Evolutionary conservation across 2,888 invertebrate species (phyloP), one percentile per base, ranked within the genome.

Genomic region (Halictus quadricinctus): DNA sequence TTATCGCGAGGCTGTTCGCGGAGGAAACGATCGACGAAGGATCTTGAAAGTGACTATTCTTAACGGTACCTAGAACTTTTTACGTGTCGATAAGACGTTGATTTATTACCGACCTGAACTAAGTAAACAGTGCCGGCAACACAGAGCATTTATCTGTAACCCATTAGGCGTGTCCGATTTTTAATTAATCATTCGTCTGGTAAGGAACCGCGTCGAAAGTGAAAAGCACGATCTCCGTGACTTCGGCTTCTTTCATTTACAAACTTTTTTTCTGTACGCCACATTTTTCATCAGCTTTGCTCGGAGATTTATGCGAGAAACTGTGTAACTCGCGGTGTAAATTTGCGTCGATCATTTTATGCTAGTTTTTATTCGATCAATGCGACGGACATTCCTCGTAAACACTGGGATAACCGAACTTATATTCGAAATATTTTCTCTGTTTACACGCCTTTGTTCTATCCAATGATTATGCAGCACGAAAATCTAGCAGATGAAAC

Each of bases 121-220:
- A 84, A 85, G 90, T 91, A 93, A 92, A 92, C 91, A 91, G 83
- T 77, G 84, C 82, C 82, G 84, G 89, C 87, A 89, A 92, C 90
- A 88, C 73, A 81, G 87, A 88, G 88, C 91, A 91, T 93, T 92
- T 92, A 92, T 93, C 92, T 87, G 89, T 87, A 89, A 88, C 91
- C 91, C 91, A 92, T 93, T 93, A 93, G 87, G 85, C 88, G 88
- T 83, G 85, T 85, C 58, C 86, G 87, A 89, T 88, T 91, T 90
- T 92, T 92, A 92, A 93, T 93, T 93, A 92, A 93, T 93, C 93
- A 92, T 90, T 89, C 86, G 86, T 60, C 72, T 21, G 69, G 21
- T 21, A 29, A 50, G 77, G 54, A 46, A 66, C 29, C 36, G n/a
- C 76, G 81, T 76, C 85, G 82, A 89, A 87, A 86, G 87, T 77